phyloP scores from a whole-genome alignment of 2,797 vertebrate species.

The Myotis pilosus region DNA sequence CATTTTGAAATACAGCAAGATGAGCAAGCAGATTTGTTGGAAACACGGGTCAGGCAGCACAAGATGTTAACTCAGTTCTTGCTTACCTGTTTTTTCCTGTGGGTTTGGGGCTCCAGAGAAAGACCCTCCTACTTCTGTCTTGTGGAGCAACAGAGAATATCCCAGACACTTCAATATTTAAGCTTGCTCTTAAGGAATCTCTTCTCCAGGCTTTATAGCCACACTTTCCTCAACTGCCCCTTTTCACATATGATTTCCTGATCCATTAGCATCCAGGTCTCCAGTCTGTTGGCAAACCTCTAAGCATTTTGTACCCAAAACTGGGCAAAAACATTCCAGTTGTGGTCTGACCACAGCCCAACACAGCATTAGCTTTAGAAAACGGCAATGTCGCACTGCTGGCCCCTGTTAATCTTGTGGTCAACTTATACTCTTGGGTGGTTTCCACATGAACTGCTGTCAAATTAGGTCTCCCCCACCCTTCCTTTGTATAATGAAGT shows the following conservation, averaged over 20 bases:
- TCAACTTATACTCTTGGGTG: slow-evolving; percentile 29
- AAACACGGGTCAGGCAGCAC: not conserved
- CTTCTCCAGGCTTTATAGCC: not conserved
- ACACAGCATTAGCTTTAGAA: slow-evolving; percentile 41
- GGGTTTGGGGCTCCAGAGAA: not conserved
- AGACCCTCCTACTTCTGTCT: not conserved
- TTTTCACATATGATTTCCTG: not conserved
- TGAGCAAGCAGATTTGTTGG: slow-evolving; percentile 37
- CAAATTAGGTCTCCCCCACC: not conserved
- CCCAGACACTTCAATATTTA: not conserved
- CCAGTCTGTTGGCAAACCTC: slow-evolving; percentile 36
- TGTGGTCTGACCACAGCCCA: slow-evolving; percentile 73
- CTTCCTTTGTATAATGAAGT: not conserved
- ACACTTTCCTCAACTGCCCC: not conserved
- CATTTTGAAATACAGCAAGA: slow-evolving; percentile 19
- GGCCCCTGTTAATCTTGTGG: slow-evolving; percentile 65
- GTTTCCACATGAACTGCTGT: slow-evolving; percentile 52
- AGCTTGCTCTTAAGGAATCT: not conserved
- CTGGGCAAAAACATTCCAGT: slow-evolving; percentile 54
- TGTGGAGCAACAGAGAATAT: not conserved
- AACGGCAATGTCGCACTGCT: slow-evolving; percentile 38
- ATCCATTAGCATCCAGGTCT: not conserved
- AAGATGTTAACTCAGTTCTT: not conserved
- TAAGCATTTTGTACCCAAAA: slow-evolving; percentile 63
- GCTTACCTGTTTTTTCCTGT: not conserved